phyloP scores from a whole-genome alignment of 2,113 vertebrate genomes.

The Gymnogyps californianus region DNA sequence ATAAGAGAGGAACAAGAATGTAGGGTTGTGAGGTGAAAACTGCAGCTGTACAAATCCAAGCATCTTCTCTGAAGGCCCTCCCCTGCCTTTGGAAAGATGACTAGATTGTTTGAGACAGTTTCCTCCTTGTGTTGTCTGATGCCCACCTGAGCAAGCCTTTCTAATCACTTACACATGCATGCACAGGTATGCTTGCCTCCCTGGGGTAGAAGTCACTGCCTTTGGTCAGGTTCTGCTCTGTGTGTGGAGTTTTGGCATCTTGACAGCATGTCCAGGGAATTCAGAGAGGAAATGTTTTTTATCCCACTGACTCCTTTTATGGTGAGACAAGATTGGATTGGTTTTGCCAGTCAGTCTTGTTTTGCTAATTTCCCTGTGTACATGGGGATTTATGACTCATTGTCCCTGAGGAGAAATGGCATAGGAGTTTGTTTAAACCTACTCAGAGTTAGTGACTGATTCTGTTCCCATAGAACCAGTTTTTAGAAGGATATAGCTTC shows the following conservation, averaged over 20 bases:
- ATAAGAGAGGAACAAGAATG: not conserved
- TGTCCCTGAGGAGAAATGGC: constrained; percentile 44
- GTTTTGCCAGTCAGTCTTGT: constrained; percentile 42
- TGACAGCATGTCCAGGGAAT: not conserved
- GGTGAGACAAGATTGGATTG: constrained; percentile 11
- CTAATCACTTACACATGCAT: not conserved
- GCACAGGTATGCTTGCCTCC: not conserved
- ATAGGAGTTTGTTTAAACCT: constrained; percentile 43
- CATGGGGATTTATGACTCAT: constrained; percentile 49
- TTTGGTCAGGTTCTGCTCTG: not conserved
- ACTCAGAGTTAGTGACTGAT: constrained; percentile 25
- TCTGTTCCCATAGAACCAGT: constrained; percentile 28
- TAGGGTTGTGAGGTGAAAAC: not conserved
- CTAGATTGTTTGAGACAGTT: not conserved
- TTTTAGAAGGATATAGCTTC: constrained; percentile 9
- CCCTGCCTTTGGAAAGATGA: not conserved
- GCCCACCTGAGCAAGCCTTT: not conserved
- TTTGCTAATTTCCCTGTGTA: constrained; percentile 45
- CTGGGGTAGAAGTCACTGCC: not conserved
- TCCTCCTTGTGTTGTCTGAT: not conserved
- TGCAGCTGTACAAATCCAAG: not conserved
- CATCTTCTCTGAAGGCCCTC: not conserved
- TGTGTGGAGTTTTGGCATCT: not conserved
- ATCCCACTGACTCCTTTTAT: not conserved
- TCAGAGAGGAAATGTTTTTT: not conserved